Evolutionary conservation across 2,113 vertebrate genomes (phyloP), one percentile per base, ranked within the genome.

Genomic region (Hemicordylus capensis): DNA sequence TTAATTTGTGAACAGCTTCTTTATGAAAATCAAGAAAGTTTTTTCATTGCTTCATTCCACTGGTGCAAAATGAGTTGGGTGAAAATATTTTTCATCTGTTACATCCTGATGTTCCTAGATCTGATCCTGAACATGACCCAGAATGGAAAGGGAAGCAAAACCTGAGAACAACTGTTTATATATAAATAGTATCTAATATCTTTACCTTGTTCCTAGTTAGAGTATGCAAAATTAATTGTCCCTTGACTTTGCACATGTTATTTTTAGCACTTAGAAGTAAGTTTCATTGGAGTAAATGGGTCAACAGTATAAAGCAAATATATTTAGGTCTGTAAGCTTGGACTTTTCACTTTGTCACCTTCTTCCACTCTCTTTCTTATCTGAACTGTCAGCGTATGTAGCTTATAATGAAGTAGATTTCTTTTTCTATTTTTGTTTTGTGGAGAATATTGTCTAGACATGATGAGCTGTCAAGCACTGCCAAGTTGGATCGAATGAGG

Each of bases 401-500:
- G 22, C 34, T 39, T 56, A 37, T 58, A 76, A 76, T 76, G 74
- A n/a, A 76, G 34, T 67, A 84, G 79, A 73, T 14, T 79, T 74
- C 72, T 44, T 28, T 84, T 90, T 81, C 20, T 81, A 83, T 83
- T 88, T 77, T 61, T 83, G 2, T 90, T 91, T 88, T 14, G 12
- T 42, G 14, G 6, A 22, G 24, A 56, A 80, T 44, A 24, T 56
- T 44, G 56, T 83, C 85, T 48, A 89, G 76, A 63, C 74, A 58
- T 54, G 20, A 94, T 90, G 78, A 92, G 67, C 76, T 92, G 85
- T 93, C 89, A 91, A 89, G 84, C 80, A 0, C 1, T 90, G 90
- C 89, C 90, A 92, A 89, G 91, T 75, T 87, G 87, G 84, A 90
- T 87, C 92, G 91, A 93, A 91, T 90, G 92, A 93, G 64, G 78